phyloP scores from a whole-genome alignment of 2,888 invertebrate species.

The Sympetrum striolatum region DNA sequence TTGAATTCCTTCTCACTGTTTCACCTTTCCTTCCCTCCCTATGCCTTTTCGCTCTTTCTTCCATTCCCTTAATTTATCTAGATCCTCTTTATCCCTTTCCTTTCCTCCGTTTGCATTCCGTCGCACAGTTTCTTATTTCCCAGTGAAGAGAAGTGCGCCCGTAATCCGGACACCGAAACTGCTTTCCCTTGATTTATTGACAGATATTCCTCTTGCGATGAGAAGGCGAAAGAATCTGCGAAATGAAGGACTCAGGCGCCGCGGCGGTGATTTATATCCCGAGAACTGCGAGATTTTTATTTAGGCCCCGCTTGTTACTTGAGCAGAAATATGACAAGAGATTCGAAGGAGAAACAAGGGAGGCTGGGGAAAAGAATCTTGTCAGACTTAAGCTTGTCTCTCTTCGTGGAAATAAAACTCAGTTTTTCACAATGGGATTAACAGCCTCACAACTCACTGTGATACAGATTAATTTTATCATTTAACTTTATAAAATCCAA shows the following conservation, averaged over 20 bases:
- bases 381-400: too few relatives aligned
- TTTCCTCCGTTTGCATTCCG: not conserved
- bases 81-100: not conserved
- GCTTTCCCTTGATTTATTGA: not conserved
- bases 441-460: too few relatives aligned
- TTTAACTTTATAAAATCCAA: too few relatives aligned
- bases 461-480: too few relatives aligned
- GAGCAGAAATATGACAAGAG: too few relatives aligned
- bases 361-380: too few relatives aligned
- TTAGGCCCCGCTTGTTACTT: too few relatives aligned
- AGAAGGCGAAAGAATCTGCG: not conserved
- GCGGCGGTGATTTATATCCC: not conserved
- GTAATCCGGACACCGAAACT: not conserved
- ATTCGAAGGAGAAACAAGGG: too few relatives aligned
- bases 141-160: not conserved
- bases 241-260: not conserved
- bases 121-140: not conserved
- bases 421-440: too few relatives aligned
- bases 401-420: too few relatives aligned
- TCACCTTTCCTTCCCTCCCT: not conserved
- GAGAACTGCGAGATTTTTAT: too few relatives aligned
- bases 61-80: not conserved
- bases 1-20: constrained; percentile 17
- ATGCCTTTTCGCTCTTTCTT: not conserved
- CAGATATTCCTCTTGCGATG: not conserved